phyloP scores from a whole-genome alignment of 2,113 vertebrate species.

The Brachypodius melanocephalos region DNA sequence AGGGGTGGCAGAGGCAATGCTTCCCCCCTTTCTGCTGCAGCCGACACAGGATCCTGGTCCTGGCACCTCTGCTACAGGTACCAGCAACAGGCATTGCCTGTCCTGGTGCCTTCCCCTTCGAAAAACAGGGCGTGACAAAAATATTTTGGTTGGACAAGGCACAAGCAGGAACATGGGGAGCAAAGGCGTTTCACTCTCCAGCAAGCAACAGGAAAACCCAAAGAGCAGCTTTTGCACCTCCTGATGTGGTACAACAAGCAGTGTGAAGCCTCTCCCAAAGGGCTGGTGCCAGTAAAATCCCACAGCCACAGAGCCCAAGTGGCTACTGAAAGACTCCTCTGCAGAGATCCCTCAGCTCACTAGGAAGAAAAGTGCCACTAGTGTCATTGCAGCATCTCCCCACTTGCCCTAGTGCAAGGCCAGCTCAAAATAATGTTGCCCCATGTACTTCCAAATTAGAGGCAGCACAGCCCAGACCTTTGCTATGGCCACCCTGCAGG shows the following conservation, averaged over 20 bases:
- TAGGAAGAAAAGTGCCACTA: accelerated
- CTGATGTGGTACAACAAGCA: accelerated
- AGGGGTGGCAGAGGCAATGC: background rate
- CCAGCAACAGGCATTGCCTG: background rate
- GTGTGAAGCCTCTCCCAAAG: accelerated
- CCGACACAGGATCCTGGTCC: background rate
- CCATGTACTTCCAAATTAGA: background rate
- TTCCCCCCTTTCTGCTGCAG: background rate
- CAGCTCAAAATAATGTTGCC: accelerated
- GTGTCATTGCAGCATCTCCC: background rate
- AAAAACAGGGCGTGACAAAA: background rate
- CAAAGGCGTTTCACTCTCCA: background rate
- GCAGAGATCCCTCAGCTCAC: background rate
- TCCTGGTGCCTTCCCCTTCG: background rate
- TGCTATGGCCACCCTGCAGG: accelerated
- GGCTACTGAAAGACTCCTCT: background rate
- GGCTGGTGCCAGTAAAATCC: accelerated
- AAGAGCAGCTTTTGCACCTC: accelerated
- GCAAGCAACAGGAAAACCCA: background rate
- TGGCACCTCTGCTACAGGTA: background rate
- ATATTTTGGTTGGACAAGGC: background rate
- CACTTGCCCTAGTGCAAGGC: accelerated
- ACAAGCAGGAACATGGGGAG: accelerated
- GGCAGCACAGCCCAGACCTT: background rate
- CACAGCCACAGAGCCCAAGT: background rate